These are phyloP conservation scores for Typhlichthys eigenmanni DNA, from an alignment of 2,797 vertebrate genomes.

Conservation along the genomic window DNA sequence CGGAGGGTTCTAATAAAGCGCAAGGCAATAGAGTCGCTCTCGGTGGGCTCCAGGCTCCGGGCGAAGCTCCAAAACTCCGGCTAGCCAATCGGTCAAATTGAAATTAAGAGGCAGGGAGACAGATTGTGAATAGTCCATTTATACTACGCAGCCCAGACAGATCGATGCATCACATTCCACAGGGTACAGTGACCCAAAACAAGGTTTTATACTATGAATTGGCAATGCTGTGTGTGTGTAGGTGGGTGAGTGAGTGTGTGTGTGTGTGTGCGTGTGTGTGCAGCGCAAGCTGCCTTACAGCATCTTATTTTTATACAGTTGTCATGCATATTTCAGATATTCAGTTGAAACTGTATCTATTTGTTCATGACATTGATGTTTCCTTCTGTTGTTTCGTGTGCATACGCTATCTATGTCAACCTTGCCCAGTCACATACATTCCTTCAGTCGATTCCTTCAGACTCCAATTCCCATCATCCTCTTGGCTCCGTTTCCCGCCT, in stretches of 20 bases:
- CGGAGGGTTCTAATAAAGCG: conserved; percentile 67
- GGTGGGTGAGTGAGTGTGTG: not conserved
- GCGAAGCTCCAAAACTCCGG: conserved; percentile 60
- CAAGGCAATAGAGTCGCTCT: conserved; percentile 70
- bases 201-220: conserved; percentile 47
- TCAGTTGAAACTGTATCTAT: too few species aligned
- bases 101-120: conserved; percentile 68
- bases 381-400: too few species aligned
- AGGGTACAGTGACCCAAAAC: conserved; percentile 19
- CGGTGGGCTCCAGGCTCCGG: conserved; percentile 59
- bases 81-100: conserved; percentile 67
- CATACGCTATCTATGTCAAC: too few species aligned
- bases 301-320: too few species aligned
- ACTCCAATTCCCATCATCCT: conserved; percentile 16
- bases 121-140: conserved; percentile 71
- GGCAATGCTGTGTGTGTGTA: conserved; percentile 14
- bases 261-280: not conserved
- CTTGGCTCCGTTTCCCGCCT: conserved; percentile 9
- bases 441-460: not conserved
- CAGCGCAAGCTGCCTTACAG: too few species aligned
- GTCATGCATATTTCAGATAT: too few species aligned
- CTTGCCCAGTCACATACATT: too few species aligned
- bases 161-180: conserved; percentile 61
- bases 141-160: conserved; percentile 39
- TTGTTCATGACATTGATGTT: too few species aligned